Conservation (phyloP, 2,113 vertebrate species). For the Athene noctua region DNA sequence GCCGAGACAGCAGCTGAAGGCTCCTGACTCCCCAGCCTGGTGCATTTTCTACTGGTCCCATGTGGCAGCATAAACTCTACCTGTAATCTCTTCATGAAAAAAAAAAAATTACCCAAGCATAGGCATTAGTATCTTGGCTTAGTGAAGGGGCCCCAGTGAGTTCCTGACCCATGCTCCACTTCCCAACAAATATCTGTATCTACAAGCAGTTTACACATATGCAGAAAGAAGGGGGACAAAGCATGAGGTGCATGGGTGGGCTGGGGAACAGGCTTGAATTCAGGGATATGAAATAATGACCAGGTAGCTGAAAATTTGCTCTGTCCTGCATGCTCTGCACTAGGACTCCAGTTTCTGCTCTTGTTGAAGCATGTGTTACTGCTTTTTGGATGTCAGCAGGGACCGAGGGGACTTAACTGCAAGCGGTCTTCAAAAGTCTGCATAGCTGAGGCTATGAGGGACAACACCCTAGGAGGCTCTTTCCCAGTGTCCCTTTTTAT, state of each 20-base stretch:
- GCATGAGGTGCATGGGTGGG: fast-evolving
- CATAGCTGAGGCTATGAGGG: neutral
- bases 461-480: neutral
- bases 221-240: neutral
- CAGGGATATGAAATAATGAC: fast-evolving
- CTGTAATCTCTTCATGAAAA: neutral
- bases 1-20: neutral
- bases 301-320: neutral
- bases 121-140: neutral
- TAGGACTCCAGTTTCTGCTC: neutral
- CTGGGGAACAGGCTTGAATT: neutral
- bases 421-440: neutral
- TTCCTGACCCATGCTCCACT: neutral
- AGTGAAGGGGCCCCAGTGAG: neutral
- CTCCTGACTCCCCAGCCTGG: neutral
- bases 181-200: neutral
- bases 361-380: neutral
- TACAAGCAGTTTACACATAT: neutral
- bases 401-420: neutral
- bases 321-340: neutral
- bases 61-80: neutral
- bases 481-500: neutral
- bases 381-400: neutral
- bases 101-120: fast-evolving
- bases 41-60: neutral